Conservation (phyloP, 2,113 vertebrate species). For the Mirounga angustirostris region DNA sequence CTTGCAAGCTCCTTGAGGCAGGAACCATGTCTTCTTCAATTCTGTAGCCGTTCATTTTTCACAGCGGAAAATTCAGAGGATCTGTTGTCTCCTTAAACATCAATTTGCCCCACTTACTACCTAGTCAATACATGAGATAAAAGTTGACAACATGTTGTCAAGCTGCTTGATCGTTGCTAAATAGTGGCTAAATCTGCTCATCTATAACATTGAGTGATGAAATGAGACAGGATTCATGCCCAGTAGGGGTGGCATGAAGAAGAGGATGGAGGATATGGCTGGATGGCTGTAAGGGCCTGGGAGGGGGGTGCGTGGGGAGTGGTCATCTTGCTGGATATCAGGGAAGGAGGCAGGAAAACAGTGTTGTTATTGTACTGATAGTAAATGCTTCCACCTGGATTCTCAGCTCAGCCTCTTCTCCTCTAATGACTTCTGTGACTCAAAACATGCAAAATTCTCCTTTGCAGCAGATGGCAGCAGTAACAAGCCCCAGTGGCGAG, state of each 20-base stretch:
- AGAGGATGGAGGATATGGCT: neutral
- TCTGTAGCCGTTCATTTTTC: neutral
- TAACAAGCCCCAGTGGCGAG: neutral
- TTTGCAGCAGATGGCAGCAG: slow-evolving; percentile 56
- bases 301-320: rapidly evolving
- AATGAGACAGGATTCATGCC: slow-evolving; percentile 64
- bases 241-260: slow-evolving; percentile 11
- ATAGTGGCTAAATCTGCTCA: slow-evolving; percentile 67
- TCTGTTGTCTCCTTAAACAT: slow-evolving; percentile 27
- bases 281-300: too few relatives aligned
- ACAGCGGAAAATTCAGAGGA: slow-evolving; percentile 10
- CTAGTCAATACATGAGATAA: slow-evolving; percentile 62
- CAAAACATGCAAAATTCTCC: neutral
- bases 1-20: neutral
- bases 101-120: slow-evolving; percentile 54
- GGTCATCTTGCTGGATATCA: neutral
- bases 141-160: slow-evolving; percentile 64
- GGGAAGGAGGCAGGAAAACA: neutral
- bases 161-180: slow-evolving; percentile 21
- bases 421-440: slow-evolving; percentile 60
- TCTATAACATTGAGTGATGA: slow-evolving; percentile 67
- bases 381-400: slow-evolving; percentile 52
- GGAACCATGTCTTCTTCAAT: neutral
- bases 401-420: neutral
- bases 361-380: neutral